These are phyloP conservation scores for Myotis pilosus DNA, from an alignment of 2,797 vertebrate species.

Conservation along the genomic window DNA sequence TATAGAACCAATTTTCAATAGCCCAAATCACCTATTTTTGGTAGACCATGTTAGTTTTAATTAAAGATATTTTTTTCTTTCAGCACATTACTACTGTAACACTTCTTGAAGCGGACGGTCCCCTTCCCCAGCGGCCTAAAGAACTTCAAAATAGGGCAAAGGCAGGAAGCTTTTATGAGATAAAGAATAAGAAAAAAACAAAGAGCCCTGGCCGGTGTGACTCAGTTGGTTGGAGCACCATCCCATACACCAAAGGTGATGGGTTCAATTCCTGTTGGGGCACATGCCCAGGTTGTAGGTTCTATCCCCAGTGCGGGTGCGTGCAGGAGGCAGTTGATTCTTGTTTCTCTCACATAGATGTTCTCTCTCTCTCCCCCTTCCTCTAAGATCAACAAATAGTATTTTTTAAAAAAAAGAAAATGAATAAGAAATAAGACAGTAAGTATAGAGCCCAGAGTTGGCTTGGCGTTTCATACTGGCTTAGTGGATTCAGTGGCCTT, in stretches of 20 bases:
- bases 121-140: background rate
- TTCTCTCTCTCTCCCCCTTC: too few species aligned
- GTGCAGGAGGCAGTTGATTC: too few species aligned
- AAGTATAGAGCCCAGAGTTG: background rate
- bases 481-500: background rate
- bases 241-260: too few species aligned
- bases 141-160: background rate
- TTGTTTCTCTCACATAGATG: too few species aligned
- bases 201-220: too few species aligned
- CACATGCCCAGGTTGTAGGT: too few species aligned
- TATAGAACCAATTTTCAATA: background rate
- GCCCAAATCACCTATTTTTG: background rate
- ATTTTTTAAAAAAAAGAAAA: background rate
- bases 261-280: too few species aligned
- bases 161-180: background rate
- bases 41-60: background rate
- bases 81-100: background rate
- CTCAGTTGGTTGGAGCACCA: too few species aligned
- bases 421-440: background rate
- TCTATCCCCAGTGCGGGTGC: accelerated
- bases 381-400: too few species aligned
- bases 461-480: background rate
- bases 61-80: background rate
- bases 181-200: background rate
- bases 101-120: background rate